A percentile compares a stretch with the other conserved stretches of the same genome.
Conservation (phyloP, 2,888 invertebrate genomes). For the Leptopilina drosophilae region DNA sequence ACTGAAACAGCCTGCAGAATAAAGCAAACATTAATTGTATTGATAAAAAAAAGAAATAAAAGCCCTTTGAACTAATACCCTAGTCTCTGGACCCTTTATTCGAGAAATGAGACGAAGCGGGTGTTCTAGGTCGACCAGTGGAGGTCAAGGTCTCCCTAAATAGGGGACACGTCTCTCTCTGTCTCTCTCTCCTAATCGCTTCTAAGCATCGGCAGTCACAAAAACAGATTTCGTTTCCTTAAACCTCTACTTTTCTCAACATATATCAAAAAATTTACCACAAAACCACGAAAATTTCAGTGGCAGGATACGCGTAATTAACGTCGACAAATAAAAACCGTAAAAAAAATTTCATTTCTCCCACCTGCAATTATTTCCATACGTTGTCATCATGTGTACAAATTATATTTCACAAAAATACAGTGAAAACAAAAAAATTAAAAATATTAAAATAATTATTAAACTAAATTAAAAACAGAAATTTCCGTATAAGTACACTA, state of each 20-base stretch:
- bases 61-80: constrained; percentile 53
- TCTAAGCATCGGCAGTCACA: constrained; percentile 51
- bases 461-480: no score
- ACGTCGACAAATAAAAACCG: not conserved
- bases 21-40: constrained; percentile 1
- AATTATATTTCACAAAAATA: no score
- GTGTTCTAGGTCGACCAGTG: constrained; percentile 72
- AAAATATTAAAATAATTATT: no score
- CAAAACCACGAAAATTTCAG: constrained; percentile 29
- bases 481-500: no score
- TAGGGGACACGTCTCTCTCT: constrained; percentile 52
- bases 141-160: constrained; percentile 73
- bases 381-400: no score
- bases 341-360: not conserved
- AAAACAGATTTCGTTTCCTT: constrained; percentile 50
- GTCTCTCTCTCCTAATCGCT: constrained; percentile 50
- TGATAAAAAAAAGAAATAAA: constrained; percentile 29
- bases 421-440: no score
- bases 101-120: constrained; percentile 55
- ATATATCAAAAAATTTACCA: not conserved
- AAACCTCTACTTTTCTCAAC: constrained; percentile 19
- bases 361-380: no score
- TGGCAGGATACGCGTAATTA: constrained; percentile 18
- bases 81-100: constrained; percentile 50
- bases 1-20: not conserved